Percentiles rank a stretch among this genome's conserved stretches.
Conservation (phyloP, 2,113 vertebrate species). For the Bettongia penicillata region DNA sequence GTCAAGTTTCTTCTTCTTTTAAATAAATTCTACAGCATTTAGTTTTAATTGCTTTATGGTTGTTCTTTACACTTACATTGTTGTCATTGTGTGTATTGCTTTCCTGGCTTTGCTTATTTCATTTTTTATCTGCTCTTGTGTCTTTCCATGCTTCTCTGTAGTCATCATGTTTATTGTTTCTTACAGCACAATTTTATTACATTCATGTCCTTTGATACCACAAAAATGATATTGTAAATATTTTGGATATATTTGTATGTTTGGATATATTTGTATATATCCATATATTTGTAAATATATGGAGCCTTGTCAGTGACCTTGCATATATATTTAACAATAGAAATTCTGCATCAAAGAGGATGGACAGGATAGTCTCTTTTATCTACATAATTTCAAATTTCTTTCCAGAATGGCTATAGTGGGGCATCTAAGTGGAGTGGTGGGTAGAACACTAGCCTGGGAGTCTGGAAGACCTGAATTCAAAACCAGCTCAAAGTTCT, state of each 20-base stretch:
- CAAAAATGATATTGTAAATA: too few relatives aligned
- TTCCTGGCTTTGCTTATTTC: background rate
- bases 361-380: background rate
- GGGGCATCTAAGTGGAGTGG: background rate
- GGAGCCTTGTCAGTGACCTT: background rate
- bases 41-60: background rate
- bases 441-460: background rate
- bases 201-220: background rate
- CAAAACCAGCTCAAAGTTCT: too few relatives aligned
- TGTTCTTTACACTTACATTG: background rate
- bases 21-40: background rate
- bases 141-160: background rate
- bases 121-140: background rate
- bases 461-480: background rate
- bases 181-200: background rate
- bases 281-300: too few relatives aligned
- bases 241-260: too few relatives aligned
- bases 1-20: background rate
- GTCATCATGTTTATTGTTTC: background rate
- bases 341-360: background rate
- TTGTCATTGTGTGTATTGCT: background rate
- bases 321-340: background rate
- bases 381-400: background rate
- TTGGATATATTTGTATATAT: too few relatives aligned
- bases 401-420: background rate